A percentile compares a stretch with the other conserved stretches of the same genome.
phyloP scores from a whole-genome alignment of 2,113 vertebrate genomes.

The Microtus ochrogaster region DNA sequence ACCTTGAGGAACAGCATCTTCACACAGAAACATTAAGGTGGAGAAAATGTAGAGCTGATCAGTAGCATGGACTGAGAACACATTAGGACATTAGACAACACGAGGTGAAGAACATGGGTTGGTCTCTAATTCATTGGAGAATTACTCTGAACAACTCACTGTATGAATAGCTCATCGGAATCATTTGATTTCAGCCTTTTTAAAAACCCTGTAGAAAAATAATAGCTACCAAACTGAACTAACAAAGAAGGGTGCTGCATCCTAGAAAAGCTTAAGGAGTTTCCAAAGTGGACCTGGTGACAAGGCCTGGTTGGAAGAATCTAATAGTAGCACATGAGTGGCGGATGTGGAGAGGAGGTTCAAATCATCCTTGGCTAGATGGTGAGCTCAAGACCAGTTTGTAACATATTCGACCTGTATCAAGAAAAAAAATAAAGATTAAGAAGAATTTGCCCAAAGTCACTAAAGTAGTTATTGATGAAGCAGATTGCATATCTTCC shows the following conservation, averaged over 20 bases:
- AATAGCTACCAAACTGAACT: not conserved
- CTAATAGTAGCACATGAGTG: not conserved
- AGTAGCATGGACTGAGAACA: not conserved
- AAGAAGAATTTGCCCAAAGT: not conserved
- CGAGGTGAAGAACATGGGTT: not conserved
- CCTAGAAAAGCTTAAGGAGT: not conserved
- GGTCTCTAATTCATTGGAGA: not conserved
- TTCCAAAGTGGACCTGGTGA: not conserved
- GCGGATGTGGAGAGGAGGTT: fast-evolving
- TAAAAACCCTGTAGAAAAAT: not conserved
- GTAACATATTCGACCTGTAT: not conserved
- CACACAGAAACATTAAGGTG: not conserved
- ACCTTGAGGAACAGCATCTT: not conserved
- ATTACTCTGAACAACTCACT: not conserved
- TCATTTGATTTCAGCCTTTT: constrained; percentile 15
- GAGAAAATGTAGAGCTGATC: not conserved
- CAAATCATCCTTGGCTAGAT: not conserved
- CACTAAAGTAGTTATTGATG: not conserved
- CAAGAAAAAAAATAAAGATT: not conserved
- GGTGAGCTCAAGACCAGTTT: not conserved
- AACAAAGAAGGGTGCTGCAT: too few species aligned
- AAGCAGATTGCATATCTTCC: not conserved
- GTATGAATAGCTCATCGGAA: not conserved
- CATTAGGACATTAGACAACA: not conserved
- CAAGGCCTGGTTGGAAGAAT: not conserved